Percentiles rank a stretch among this genome's conserved stretches.
phyloP scores from a whole-genome alignment of 2,888 invertebrate genomes.

The Drosophila greeni region DNA sequence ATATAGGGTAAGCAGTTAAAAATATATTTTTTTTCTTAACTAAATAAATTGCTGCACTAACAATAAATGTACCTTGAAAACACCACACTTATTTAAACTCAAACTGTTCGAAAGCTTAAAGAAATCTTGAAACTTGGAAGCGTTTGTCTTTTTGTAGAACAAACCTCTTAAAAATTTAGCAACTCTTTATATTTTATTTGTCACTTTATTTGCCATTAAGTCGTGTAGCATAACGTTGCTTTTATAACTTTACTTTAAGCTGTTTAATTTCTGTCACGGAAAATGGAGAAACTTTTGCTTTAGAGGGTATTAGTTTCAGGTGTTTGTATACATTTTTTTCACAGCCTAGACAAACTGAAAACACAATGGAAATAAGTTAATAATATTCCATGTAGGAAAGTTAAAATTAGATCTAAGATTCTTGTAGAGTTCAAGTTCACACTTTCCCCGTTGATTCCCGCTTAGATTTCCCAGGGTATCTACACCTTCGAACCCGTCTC shows the following conservation, averaged over 20 bases:
- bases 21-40: too few relatives aligned
- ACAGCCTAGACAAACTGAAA: background rate
- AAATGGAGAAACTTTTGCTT: constrained; percentile 4
- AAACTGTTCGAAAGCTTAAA: background rate
- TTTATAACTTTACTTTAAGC: constrained; percentile 3
- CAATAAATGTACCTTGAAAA: too few relatives aligned
- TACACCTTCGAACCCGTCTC: constrained; percentile 1
- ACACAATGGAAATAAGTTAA: too few relatives aligned
- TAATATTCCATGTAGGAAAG: too few relatives aligned
- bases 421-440: background rate
- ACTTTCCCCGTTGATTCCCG: background rate
- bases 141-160: background rate
- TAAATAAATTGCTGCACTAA: too few relatives aligned
- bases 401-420: too few relatives aligned
- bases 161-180: constrained; percentile 2
- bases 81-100: too few relatives aligned
- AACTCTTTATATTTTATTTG: constrained; percentile 2
- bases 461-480: constrained; percentile 19
- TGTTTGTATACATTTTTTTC: background rate
- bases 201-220: constrained; percentile 5
- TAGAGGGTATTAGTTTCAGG: background rate
- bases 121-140: background rate
- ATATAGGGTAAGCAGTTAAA: too few relatives aligned
- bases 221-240: constrained; percentile 4
- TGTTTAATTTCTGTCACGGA: background rate